These are phyloP conservation scores for Perithous albicinctus DNA, from an alignment of 2,888 invertebrate genomes.

Conservation along the genomic window DNA sequence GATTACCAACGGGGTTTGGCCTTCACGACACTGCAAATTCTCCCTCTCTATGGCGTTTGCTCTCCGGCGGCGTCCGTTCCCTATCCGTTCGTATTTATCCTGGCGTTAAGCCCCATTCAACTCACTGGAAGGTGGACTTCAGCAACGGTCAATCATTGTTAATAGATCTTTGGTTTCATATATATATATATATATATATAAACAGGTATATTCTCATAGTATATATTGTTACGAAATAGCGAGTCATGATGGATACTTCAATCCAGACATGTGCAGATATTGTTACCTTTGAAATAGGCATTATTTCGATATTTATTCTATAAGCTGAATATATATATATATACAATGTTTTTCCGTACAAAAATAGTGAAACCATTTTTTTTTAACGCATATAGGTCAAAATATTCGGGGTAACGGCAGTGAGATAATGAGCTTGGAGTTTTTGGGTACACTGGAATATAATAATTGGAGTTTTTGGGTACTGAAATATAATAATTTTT, in stretches of 20 bases:
- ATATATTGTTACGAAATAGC: neutral
- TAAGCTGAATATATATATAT: too few species aligned
- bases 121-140: neutral
- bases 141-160: neutral
- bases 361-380: too few species aligned
- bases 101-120: neutral
- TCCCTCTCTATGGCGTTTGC: too few species aligned
- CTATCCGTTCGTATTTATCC: constrained; percentile 6
- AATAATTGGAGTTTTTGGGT: too few species aligned
- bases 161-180: neutral
- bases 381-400: too few species aligned
- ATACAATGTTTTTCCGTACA: too few species aligned
- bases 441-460: too few species aligned
- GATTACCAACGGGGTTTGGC: constrained; percentile 11
- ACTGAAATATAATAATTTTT: too few species aligned
- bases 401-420: too few species aligned
- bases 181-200: neutral
- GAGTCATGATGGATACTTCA: neutral
- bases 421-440: too few species aligned
- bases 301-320: neutral
- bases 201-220: neutral
- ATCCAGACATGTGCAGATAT: neutral
- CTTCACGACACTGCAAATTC: neutral
- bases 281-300: neutral
- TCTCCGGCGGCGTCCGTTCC: constrained; percentile 1